Conservation (phyloP, 92 coral and sea anemone genomes). For the Micromussa lordhowensis region DNA sequence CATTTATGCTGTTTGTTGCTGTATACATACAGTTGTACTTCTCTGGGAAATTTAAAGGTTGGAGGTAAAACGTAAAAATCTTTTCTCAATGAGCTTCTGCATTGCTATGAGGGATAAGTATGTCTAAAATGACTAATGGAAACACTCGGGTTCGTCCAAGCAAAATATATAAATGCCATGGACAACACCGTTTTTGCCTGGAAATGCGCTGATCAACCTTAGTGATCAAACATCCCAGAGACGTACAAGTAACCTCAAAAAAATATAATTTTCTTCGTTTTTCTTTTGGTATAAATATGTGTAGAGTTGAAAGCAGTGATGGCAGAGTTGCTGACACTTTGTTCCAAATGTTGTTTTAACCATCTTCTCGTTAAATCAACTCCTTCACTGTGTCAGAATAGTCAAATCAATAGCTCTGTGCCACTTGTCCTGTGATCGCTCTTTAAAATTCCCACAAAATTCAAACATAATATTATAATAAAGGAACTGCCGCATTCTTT, state of each 20-base stretch:
- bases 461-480: slow-evolving; percentile 3
- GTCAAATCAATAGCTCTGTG: slow-evolving; percentile 21
- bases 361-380: not conserved
- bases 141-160: not conserved
- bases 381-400: not conserved
- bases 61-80: slow-evolving; percentile 2
- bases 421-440: slow-evolving; percentile 5
- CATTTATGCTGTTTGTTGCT: not conserved
- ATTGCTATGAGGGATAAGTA: not conserved
- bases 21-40: slow-evolving; percentile 34
- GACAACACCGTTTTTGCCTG: not conserved
- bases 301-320: slow-evolving; percentile 34
- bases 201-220: not conserved
- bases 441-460: not conserved
- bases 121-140: not conserved
- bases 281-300: slow-evolving; percentile 24
- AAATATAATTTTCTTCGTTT: slow-evolving; percentile 29
- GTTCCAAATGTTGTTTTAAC: not conserved
- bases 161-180: not conserved
- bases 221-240: slow-evolving; percentile 25
- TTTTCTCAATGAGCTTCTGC: not conserved
- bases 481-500: slow-evolving; percentile 1
- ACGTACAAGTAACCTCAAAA: slow-evolving; percentile 26
- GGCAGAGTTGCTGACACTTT: not conserved
- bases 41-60: slow-evolving; percentile 26